A percentile compares a stretch with the other conserved stretches of the same genome.
phyloP scores from a whole-genome alignment of 2,888 invertebrate genomes.

The Cotesia congregata region DNA sequence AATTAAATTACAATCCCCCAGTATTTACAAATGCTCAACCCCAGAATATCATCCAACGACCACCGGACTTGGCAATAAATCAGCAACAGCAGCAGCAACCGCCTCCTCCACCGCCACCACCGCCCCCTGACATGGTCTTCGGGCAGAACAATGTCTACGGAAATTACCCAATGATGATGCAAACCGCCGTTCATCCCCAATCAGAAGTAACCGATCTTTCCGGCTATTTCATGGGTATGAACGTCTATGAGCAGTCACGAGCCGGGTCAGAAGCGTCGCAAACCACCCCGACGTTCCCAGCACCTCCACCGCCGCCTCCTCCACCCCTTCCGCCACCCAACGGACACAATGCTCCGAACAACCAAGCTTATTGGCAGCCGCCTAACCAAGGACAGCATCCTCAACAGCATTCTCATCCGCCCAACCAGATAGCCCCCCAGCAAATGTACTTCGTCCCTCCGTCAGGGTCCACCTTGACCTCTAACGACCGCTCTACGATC shows the following conservation, averaged over 20 bases:
- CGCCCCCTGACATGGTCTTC: slow-evolving; percentile 57
- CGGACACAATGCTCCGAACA: slow-evolving; percentile 54
- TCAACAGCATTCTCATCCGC: slow-evolving; percentile 26
- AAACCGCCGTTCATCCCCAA: slow-evolving; percentile 50
- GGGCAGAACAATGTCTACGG: slow-evolving; percentile 64
- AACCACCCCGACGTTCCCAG: slow-evolving; percentile 59
- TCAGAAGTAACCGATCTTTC: slow-evolving; percentile 63
- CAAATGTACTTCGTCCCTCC: slow-evolving; percentile 68
- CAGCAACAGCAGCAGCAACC: slow-evolving; percentile 38
- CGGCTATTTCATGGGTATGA: slow-evolving; percentile 67
- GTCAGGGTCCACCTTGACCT: slow-evolving; percentile 60
- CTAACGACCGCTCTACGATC: slow-evolving; percentile 55
- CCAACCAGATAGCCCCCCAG: slow-evolving; percentile 59
- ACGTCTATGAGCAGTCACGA: slow-evolving; percentile 63
- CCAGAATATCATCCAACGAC: slow-evolving; percentile 42
- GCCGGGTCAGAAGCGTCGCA: slow-evolving; percentile 56
- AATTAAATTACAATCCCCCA: slow-evolving; percentile 45
- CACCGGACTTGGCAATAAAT: slow-evolving; percentile 38
- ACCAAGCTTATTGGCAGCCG: slow-evolving; percentile 64
- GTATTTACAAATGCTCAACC: slow-evolving; percentile 44
- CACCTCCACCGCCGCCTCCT: slow-evolving; percentile 58
- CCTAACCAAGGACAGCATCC: slow-evolving; percentile 51
- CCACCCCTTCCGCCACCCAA: slow-evolving; percentile 49
- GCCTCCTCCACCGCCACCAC: neutral
- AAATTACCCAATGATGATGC: slow-evolving; percentile 63